A percentile compares a stretch with the other conserved stretches of the same genome.
These are phyloP conservation scores for Atlantisia rogersi DNA, from an alignment of 2,113 vertebrate genomes.

Conservation along the genomic window DNA sequence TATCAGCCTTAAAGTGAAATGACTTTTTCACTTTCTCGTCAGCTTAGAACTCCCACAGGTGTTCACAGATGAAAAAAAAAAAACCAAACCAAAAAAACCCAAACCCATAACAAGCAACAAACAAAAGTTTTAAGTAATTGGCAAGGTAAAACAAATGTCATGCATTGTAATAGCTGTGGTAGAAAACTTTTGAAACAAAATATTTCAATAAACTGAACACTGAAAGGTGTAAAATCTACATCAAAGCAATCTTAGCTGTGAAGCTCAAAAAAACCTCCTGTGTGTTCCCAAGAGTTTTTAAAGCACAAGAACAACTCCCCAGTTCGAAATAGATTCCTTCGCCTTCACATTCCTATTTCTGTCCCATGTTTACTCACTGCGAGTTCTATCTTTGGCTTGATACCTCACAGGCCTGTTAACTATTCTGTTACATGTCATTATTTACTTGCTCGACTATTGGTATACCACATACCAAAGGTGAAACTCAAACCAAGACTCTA, in stretches of 20 bases:
- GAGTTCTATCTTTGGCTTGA: background rate
- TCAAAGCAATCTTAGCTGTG: background rate
- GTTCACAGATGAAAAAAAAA: background rate
- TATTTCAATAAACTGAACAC: background rate
- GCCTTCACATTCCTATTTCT: slow-evolving; percentile 12
- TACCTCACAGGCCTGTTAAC: background rate
- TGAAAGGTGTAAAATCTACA: background rate
- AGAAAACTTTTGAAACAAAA: background rate
- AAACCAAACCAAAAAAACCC: too few relatives aligned
- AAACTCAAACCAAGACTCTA: background rate
- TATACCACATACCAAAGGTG: background rate
- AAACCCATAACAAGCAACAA: background rate
- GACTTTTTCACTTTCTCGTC: background rate
- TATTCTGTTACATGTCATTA: background rate
- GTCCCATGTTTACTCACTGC: background rate
- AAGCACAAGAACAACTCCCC: background rate
- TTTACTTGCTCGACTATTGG: slow-evolving; percentile 9
- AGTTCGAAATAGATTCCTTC: background rate
- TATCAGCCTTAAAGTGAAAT: background rate
- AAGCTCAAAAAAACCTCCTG: background rate
- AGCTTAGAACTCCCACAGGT: background rate
- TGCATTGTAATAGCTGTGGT: background rate
- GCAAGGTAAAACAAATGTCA: background rate
- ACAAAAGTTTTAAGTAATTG: background rate
- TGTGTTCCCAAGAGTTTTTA: background rate